Conservation (phyloP, 23 tunicate species). For the Corella eumyota region DNA sequence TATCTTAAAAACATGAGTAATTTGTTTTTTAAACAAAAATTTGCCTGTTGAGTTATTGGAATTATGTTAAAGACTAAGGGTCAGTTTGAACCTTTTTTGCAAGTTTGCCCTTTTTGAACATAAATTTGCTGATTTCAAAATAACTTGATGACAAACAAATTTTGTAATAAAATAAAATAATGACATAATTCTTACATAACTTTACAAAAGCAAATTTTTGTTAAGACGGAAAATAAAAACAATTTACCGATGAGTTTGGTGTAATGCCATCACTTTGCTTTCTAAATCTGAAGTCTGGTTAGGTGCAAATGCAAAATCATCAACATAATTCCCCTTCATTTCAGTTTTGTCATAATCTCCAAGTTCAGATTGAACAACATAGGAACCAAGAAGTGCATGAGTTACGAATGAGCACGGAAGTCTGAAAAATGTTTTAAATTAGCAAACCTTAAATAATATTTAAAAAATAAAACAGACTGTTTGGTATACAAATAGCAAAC, state of each 20-base stretch:
- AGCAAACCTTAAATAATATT: not conserved
- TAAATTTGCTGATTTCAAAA: too few species aligned
- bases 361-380: slow-evolving; percentile 89
- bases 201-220: too few species aligned
- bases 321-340: slow-evolving; percentile 69
- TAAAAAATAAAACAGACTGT: not conserved
- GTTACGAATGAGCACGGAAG: slow-evolving; percentile 87
- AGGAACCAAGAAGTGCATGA: slow-evolving; percentile 87
- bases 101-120: too few species aligned
- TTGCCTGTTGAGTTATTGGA: too few species aligned
- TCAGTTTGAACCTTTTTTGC: too few species aligned
- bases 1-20: too few species aligned
- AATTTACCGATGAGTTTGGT: slow-evolving; percentile 46
- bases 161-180: too few species aligned
- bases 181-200: too few species aligned
- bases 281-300: slow-evolving; percentile 61
- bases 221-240: not conserved
- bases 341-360: slow-evolving; percentile 70
- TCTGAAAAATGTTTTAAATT: slow-evolving; percentile 15
- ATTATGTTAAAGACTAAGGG: too few species aligned
- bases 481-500: not conserved
- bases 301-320: slow-evolving; percentile 79
- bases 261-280: slow-evolving; percentile 64
- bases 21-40: too few species aligned
- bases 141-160: too few species aligned